phyloP scores from a whole-genome alignment of 1,140 invertebrate species.

The Anastrepha ludens region DNA sequence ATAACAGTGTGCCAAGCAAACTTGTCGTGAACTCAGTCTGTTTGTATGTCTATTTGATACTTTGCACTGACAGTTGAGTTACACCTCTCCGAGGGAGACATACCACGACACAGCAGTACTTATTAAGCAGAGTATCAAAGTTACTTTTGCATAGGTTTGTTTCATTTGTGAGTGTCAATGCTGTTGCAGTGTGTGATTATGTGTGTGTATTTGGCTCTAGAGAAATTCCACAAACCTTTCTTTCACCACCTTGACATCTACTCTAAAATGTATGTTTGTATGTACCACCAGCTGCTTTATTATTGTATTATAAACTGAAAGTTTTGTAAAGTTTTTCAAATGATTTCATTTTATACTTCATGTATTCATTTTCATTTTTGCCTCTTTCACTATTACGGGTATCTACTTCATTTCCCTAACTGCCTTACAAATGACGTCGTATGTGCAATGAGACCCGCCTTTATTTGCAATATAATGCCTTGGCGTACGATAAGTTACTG shows the following conservation, averaged over 20 bases:
- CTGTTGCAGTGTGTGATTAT: neutral
- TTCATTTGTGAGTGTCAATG: neutral
- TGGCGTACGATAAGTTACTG: neutral
- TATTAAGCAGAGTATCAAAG: neutral
- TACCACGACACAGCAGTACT: neutral
- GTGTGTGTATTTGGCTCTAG: neutral
- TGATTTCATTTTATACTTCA: neutral
- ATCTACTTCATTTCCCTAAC: neutral
- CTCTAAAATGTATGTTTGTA: neutral
- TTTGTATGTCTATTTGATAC: neutral
- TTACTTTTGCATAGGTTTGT: neutral
- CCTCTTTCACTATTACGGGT: neutral
- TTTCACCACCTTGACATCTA: constrained; percentile 8
- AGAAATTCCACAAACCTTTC: neutral
- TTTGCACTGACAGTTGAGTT: neutral
- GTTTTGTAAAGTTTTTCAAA: constrained; percentile 28
- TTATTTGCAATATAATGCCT: constrained; percentile 8
- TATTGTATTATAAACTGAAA: neutral
- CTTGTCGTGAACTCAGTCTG: neutral
- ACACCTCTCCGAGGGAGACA: neutral
- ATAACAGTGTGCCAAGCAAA: neutral
- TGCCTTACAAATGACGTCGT: neutral
- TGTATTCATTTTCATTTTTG: neutral
- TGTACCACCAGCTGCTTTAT: neutral
- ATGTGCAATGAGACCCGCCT: neutral